Conservation (phyloP, 2,797 vertebrate species). For the Sylvia borin region DNA sequence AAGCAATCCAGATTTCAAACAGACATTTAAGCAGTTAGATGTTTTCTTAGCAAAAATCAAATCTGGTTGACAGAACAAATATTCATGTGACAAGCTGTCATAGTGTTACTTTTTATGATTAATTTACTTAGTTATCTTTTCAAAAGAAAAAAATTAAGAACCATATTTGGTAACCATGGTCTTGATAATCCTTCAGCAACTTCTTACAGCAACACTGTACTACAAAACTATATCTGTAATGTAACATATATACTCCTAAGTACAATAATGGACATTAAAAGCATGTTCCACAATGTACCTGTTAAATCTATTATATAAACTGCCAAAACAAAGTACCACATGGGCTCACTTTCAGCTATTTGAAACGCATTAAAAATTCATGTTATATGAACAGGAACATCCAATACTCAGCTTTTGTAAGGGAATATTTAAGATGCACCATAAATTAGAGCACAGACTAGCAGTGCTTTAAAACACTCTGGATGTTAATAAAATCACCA, state of each 20-base stretch:
- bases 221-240: neutral
- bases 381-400: conserved; percentile 18
- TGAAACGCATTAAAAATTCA: conserved; percentile 46
- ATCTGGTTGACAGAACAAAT: neutral
- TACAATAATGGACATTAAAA: conserved; percentile 40
- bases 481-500: neutral
- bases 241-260: conserved; percentile 13
- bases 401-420: neutral
- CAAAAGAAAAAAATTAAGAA: neutral
- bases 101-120: neutral
- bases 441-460: conserved; percentile 10
- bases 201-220: neutral
- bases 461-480: neutral
- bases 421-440: neutral
- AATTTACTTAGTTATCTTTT: neutral
- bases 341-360: conserved; percentile 5
- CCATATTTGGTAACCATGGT: neutral
- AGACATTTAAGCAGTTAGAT: neutral
- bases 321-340: conserved; percentile 16
- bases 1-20: neutral
- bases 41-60: neutral
- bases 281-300: neutral
- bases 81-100: neutral
- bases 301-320: conserved; percentile 29
- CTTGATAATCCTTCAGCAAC: neutral